Conservation (phyloP, 2,113 vertebrate species). For the Ammodytes marinus region DNA sequence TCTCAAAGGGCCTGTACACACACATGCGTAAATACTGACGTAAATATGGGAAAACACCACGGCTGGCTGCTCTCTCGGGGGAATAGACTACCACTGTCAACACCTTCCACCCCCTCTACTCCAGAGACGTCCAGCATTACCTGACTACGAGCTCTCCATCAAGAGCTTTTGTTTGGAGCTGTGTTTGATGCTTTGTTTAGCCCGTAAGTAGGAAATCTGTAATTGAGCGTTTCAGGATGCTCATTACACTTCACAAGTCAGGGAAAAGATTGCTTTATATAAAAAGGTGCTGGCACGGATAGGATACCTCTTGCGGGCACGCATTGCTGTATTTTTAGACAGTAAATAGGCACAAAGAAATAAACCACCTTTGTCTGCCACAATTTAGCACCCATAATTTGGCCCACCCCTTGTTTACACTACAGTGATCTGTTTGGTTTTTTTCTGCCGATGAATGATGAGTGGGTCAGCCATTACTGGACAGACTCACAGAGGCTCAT, state of each 20-base stretch:
- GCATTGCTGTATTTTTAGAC: slow-evolving; percentile 74
- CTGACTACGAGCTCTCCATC: slow-evolving; percentile 66
- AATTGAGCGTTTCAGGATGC: slow-evolving; percentile 70
- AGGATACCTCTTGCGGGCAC: slow-evolving; percentile 52
- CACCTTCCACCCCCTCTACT: slow-evolving; percentile 64
- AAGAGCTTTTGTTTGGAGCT: slow-evolving; percentile 69
- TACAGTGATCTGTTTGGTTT: slow-evolving; percentile 69
- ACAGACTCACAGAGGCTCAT: slow-evolving; percentile 40
- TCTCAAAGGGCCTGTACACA: slow-evolving; percentile 73
- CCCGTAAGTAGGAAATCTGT: slow-evolving; percentile 72
- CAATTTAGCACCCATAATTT: slow-evolving; percentile 79
- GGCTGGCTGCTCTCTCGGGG: slow-evolving; percentile 39
- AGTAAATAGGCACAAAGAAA: slow-evolving; percentile 69
- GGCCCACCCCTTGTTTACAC: slow-evolving; percentile 76
- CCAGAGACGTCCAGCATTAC: slow-evolving; percentile 65
- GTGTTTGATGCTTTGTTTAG: slow-evolving; percentile 72
- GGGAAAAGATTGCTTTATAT: slow-evolving; percentile 55
- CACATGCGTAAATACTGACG: slow-evolving; percentile 73
- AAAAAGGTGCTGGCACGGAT: slow-evolving; percentile 64
- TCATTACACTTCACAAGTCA: slow-evolving; percentile 69
- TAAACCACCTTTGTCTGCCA: slow-evolving; percentile 76
- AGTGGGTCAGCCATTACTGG: slow-evolving; percentile 58
- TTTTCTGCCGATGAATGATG: slow-evolving; percentile 73
- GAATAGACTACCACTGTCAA: slow-evolving; percentile 71
- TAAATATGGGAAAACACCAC: slow-evolving; percentile 72